phyloP scores from a whole-genome alignment of 2,113 vertebrate genomes.

The Prietella phreatophila region DNA sequence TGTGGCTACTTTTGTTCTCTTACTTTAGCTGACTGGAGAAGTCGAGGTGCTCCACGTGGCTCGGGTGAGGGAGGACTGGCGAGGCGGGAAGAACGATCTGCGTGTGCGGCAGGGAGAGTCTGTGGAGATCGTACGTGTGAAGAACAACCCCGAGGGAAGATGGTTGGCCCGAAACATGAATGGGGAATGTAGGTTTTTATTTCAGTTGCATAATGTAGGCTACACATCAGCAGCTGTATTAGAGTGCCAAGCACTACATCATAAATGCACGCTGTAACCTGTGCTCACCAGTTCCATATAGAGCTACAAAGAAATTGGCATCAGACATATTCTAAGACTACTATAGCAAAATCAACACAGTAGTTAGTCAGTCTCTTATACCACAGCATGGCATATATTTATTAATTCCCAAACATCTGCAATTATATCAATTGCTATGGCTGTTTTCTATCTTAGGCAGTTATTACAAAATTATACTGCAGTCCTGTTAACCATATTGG shows the following conservation, averaged over 20 bases:
- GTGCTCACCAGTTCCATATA: neutral
- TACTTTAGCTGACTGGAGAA: slow-evolving; percentile 54
- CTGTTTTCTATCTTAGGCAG: neutral
- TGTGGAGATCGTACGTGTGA: slow-evolving; percentile 72
- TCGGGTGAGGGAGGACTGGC: slow-evolving; percentile 67
- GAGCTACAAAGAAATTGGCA: neutral
- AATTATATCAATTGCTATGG: neutral
- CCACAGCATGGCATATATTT: neutral
- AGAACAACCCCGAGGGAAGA: slow-evolving; percentile 71
- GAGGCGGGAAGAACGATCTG: slow-evolving; percentile 70
- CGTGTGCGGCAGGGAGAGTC: slow-evolving; percentile 65
- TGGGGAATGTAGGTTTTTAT: slow-evolving; percentile 68
- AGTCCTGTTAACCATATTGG: neutral
- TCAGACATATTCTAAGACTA: neutral
- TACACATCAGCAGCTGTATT: neutral
- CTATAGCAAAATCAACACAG: neutral
- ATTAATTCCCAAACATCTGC: neutral
- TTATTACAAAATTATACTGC: neutral
- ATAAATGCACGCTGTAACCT: neutral
- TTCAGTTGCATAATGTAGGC: neutral
- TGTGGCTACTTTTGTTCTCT: neutral
- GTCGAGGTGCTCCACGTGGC: slow-evolving; percentile 69
- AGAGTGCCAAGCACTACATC: neutral
- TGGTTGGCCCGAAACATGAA: slow-evolving; percentile 70
- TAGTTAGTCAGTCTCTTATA: neutral